These are phyloP conservation scores for Acrocephalus arundinaceus DNA, from an alignment of 2,113 vertebrate species.

Conservation along the genomic window DNA sequence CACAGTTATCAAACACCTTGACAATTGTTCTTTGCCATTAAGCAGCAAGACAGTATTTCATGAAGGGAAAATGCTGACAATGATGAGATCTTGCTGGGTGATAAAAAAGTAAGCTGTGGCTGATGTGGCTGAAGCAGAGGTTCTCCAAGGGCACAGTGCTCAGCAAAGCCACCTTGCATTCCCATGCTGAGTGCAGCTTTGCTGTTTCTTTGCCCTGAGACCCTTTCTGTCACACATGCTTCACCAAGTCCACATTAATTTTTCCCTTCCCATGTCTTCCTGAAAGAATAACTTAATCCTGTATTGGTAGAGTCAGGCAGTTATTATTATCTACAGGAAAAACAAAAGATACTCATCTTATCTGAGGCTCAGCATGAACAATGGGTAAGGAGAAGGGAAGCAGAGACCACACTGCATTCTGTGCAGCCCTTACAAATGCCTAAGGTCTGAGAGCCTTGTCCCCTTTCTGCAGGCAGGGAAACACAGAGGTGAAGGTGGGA, in stretches of 20 bases:
- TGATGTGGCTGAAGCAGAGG: not conserved
- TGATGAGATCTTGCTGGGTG: not conserved
- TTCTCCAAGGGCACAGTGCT: not conserved
- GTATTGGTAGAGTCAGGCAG: not conserved
- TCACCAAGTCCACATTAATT: not conserved
- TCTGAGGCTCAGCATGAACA: not conserved
- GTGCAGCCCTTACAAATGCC: not conserved
- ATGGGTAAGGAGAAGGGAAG: constrained; percentile 9
- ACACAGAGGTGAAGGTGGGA: fast-evolving
- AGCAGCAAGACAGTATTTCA: not conserved
- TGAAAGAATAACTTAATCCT: not conserved
- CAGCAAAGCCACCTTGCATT: not conserved
- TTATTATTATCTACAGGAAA: constrained; percentile 51
- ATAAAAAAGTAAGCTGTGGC: not conserved
- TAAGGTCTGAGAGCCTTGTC: not conserved
- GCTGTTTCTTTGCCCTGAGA: not conserved
- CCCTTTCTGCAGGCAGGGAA: not conserved
- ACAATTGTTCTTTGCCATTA: not conserved
- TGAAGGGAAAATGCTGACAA: not conserved
- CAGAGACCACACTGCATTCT: fast-evolving
- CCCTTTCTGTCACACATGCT: not conserved
- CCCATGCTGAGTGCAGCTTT: not conserved
- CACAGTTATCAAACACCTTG: not conserved
- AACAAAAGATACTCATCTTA: constrained; percentile 44
- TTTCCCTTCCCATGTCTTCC: not conserved